Evolutionary conservation across 2,888 invertebrate species (phyloP).

Genomic region (Ectropis crepuscularia): DNA sequence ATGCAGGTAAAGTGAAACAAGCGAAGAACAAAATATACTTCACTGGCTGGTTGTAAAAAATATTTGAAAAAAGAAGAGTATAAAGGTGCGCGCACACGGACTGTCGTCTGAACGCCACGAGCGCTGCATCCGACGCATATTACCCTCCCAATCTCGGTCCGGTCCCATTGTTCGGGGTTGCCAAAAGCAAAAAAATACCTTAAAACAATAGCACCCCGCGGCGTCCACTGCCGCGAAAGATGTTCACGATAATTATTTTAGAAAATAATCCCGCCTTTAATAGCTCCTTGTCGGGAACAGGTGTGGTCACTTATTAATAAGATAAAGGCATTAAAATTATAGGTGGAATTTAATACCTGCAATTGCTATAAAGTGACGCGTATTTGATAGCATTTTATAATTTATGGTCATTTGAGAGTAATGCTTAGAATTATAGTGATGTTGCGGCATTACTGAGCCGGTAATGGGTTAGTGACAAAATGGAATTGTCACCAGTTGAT

Average conservation of each 20-base stretch:
- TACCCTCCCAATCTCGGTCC: constrained; percentile 63
- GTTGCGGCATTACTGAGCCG: constrained; percentile 21
- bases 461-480: constrained; percentile 37
- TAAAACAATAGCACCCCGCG: constrained; percentile 83
- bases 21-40: neutral
- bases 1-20: constrained; percentile 22
- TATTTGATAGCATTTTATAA: constrained; percentile 15
- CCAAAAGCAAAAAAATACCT: constrained; percentile 78
- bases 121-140: constrained; percentile 66
- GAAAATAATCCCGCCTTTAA: constrained; percentile 72
- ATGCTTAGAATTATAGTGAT: constrained; percentile 19
- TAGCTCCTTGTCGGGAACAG: constrained; percentile 75
- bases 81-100: constrained; percentile 50
- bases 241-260: constrained; percentile 81
- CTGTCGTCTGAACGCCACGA: constrained; percentile 60
- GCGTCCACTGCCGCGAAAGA: constrained; percentile 75
- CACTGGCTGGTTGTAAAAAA: constrained; percentile 27
- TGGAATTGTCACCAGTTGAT: constrained; percentile 46
- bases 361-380: constrained; percentile 17
- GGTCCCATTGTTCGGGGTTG: constrained; percentile 80
- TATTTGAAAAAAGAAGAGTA: constrained; percentile 52
- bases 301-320: constrained; percentile 65
- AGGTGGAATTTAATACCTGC: constrained; percentile 29
- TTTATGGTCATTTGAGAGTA: constrained; percentile 14
- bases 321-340: constrained; percentile 55